Conservation (phyloP, 2,113 vertebrate genomes). For the Corythoichthys haematopterus region DNA sequence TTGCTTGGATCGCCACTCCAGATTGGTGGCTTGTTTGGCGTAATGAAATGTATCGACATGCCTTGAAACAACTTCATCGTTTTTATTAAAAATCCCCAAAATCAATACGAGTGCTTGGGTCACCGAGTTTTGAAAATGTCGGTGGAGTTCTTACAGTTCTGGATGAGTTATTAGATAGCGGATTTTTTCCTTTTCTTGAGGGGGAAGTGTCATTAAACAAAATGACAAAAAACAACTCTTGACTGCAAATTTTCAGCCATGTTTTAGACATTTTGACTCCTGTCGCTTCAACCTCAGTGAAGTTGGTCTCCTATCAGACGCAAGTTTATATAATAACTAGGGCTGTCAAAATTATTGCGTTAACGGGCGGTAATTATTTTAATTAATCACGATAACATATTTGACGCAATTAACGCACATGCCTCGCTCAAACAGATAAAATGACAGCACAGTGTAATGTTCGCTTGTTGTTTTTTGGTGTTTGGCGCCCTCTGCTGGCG, state of each 20-base stretch:
- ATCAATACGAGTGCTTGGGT: neutral
- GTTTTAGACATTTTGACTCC: neutral
- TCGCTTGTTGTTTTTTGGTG: too few relatives aligned
- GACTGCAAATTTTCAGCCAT: neutral
- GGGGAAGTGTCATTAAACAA: neutral
- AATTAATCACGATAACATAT: too few relatives aligned
- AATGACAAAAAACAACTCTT: neutral
- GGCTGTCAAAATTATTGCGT: too few relatives aligned
- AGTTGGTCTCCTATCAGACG: too few relatives aligned
- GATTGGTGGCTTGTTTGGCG: neutral
- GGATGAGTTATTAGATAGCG: neutral
- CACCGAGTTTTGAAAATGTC: neutral
- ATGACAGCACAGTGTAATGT: too few relatives aligned
- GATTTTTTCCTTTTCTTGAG: neutral
- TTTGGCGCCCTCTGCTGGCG: too few relatives aligned
- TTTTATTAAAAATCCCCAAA: neutral
- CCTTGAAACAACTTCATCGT: neutral
- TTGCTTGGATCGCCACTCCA: neutral
- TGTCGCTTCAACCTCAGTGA: too few relatives aligned
- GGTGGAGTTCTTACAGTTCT: neutral
- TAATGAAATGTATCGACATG: neutral
- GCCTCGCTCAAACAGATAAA: too few relatives aligned
- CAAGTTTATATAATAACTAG: too few relatives aligned
- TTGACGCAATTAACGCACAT: too few relatives aligned
- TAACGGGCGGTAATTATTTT: too few relatives aligned